A percentile compares a stretch with the other conserved stretches of the same genome.
These are phyloP conservation scores for Macroteleia sp. DNA, from an alignment of 2,888 invertebrate genomes.

Conservation along the genomic window DNA sequence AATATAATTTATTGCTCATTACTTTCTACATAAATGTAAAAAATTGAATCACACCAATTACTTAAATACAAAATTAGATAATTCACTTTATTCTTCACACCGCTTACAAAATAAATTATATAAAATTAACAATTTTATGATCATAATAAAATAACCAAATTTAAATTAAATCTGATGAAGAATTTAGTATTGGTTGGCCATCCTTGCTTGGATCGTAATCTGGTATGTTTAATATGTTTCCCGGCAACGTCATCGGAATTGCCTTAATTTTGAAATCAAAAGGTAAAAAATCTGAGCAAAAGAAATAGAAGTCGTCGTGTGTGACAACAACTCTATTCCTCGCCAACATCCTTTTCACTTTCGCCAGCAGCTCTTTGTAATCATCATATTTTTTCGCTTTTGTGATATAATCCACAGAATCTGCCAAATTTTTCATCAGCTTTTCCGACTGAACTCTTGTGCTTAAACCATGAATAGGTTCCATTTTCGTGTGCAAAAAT, in stretches of 20 bases:
- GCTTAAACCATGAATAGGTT: conserved; percentile 68
- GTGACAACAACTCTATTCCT: conserved; percentile 71
- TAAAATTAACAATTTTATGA: no score
- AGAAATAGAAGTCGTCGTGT: conserved; percentile 76
- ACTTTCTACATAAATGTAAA: no score
- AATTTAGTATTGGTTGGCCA: no score
- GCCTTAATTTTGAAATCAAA: conserved; percentile 75
- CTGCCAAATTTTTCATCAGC: conserved; percentile 66
- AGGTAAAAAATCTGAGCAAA: conserved; percentile 77
- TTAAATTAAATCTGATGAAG: no score
- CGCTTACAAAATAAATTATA: no score
- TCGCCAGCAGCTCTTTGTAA: conserved; percentile 70
- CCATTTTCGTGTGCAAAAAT: conserved; percentile 74
- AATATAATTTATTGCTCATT: no score
- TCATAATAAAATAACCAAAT: no score
- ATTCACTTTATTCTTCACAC: no score
- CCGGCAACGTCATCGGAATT: conserved; percentile 76
- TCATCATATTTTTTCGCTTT: conserved; percentile 71
- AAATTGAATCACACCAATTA: no score
- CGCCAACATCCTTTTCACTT: conserved; percentile 75
- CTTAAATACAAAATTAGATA: no score
- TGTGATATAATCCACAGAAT: conserved; percentile 57
- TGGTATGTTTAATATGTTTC: conserved; percentile 74
- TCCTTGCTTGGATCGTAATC: conserved; percentile 63
- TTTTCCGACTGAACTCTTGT: conserved; percentile 73